Base-by-base conservation (phyloP, 2,888 invertebrate species). In the Sphinx pinastri region DNA sequence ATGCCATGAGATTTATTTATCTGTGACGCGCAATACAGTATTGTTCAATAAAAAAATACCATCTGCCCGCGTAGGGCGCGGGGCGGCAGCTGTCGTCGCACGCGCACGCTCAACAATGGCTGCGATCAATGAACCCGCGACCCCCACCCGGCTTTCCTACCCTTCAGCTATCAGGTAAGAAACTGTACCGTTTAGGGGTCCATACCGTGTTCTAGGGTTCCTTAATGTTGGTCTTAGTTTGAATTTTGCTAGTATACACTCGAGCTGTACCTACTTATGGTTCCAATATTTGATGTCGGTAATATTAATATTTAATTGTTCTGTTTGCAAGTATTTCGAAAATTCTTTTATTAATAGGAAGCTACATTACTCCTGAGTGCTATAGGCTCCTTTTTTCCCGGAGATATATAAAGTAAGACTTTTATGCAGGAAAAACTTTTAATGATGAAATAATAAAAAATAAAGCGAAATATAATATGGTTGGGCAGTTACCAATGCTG, bases 81-180 rank as follows among this genome's bases (percentile, higher is more conserved):
- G 87, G 84, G 86, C 81, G 76, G 86, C 93, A 93, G 93, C 93
- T 93, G 92, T 82, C 90, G 76, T 72, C 90, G 93, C 92, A 90
- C 92, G 92, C 92, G 93, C 89, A 87, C 79, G 75, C 76, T 82
- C 77, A 75, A 91, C 92, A 92, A 91, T 90, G 83, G 84, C 79
- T 76, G 81, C 91, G 93, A 92, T 86, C 93, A 91, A 90, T 93
- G 93, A 94, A 92, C 93, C 84, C 91, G 77, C 84, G 84, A 84
- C 85, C 90, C 90, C 85, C 81, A 77, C 90, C 85, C 81, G 78
- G 80, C 79, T 79, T 76, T 73, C 58, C 79, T 83, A 80, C 81
- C 84, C 85, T 81, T 79, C 80, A 76, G 71, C 71, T 72, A 77
- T 81, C 84, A 85, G 84, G 86, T 85, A 63, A 63, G 63, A 63